Evolutionary conservation across 2,113 vertebrate genomes (phyloP), one percentile per base, ranked within the genome.

Genomic region (Globicephala melas): DNA sequence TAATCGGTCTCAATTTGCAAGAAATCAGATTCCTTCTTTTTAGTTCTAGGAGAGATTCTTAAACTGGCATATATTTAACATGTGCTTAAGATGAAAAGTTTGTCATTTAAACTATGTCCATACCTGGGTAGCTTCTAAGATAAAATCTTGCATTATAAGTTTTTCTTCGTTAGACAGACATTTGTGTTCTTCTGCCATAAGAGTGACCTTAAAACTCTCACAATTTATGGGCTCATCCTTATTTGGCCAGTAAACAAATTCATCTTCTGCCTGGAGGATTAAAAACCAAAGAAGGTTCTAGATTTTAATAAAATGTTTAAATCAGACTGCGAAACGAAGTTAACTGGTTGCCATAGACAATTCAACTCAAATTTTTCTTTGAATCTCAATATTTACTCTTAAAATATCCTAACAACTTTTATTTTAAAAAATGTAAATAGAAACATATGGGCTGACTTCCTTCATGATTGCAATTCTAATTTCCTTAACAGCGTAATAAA

Each of bases 81-180:
- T 2, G 25, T 38, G 12, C 20, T 71, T 86, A 94, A 58, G 50
- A 62, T 79, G n/a, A 94, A 88, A 76, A 76, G 5, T 73, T 62
- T 96, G 67, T 5, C 67, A 91, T 26, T 67, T 85, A 97, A 97
- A 94, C 67, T 85, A 70, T 70, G 44, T 21, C 23, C 63, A 96
- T 98, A 99, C 99, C 99, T 99, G 99, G 79, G 99, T 99, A 53
- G 99, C 99, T 98, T 99, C 99, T 98, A 99, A 98, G 67, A 99
- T 98, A 84, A 99, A 99, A 87, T 99, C 99, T 98, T 99, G 99
- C 87, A 99, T 99, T 92, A 99, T 98, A 89, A 99, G 98, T 94
- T 99, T 99, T 98, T 99, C 99, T 98, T 99, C 99, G 0, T 99
- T 99, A 87, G 99, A 98, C 83, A 99, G 98, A 98, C 99, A 99